Evolutionary conservation across 2,797 vertebrate genomes (phyloP).

Genomic region (Sebastes hubbsi): DNA sequence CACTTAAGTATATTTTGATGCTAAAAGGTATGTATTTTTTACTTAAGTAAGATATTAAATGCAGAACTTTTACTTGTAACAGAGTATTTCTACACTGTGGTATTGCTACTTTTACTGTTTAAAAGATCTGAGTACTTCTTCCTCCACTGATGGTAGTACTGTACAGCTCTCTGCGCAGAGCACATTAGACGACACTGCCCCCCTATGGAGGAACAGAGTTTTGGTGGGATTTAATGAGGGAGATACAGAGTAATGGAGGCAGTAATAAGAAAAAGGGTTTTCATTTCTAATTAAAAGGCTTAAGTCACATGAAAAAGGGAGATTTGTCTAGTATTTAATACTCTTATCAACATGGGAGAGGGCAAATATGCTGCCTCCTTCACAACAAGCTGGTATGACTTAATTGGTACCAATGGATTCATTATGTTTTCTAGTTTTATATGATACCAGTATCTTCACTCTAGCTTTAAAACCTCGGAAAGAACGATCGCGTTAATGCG

Average conservation of each 20-base stretch:
- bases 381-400: too few species aligned
- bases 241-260: not conserved
- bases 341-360: too few species aligned
- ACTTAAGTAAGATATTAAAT: not conserved
- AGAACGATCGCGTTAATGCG: too few species aligned
- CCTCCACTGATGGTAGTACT: too few species aligned
- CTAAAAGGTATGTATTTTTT: not conserved
- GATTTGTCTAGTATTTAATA: too few species aligned
- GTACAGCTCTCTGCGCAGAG: not conserved
- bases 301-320: not conserved
- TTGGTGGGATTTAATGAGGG: not conserved
- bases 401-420: too few species aligned
- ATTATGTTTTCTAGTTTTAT: too few species aligned
- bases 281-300: not conserved
- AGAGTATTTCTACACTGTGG: not conserved
- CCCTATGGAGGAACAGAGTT: constrained; percentile 46
- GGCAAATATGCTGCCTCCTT: too few species aligned
- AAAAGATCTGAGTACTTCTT: too few species aligned
- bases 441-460: too few species aligned
- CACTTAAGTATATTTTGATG: not conserved
- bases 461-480: too few species aligned
- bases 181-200: constrained; percentile 45
- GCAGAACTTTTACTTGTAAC: not conserved
- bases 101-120: not conserved
- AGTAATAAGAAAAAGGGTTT: not conserved